A percentile compares a stretch with the other conserved stretches of the same genome.
phyloP scores from a whole-genome alignment of 2,113 vertebrate species.

The Elephas maximus region DNA sequence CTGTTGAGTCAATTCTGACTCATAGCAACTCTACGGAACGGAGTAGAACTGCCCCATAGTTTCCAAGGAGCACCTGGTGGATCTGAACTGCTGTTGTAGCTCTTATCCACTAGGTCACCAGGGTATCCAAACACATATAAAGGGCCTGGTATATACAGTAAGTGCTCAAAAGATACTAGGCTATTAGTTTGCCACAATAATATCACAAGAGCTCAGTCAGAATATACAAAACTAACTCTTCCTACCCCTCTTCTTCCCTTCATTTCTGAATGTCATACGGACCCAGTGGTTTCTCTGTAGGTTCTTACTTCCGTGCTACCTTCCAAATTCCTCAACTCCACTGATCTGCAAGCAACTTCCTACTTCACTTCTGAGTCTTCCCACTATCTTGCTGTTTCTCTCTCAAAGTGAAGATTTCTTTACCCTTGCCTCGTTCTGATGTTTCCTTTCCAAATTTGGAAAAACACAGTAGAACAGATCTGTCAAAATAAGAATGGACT shows the following conservation, averaged over 20 bases:
- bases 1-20: too few relatives aligned
- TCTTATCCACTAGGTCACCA: too few relatives aligned
- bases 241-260: neutral
- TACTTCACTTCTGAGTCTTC: slow-evolving; percentile 1
- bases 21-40: too few relatives aligned
- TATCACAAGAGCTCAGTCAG: neutral
- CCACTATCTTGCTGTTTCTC: neutral
- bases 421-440: neutral
- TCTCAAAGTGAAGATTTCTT: neutral
- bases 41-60: too few relatives aligned
- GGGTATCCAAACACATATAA: neutral
- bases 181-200: neutral
- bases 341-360: neutral
- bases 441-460: neutral
- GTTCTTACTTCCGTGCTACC: neutral
- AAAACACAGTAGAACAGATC: neutral
- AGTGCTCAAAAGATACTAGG: neutral
- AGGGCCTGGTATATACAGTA: neutral
- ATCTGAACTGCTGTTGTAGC: too few relatives aligned
- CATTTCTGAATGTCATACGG: neutral
- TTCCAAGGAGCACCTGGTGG: too few relatives aligned
- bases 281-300: neutral
- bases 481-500: slow-evolving; percentile 13
- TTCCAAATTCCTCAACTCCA: neutral
- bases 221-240: neutral